Base-by-base conservation (phyloP, 2,797 vertebrate genomes). In the Falco naumanni region DNA sequence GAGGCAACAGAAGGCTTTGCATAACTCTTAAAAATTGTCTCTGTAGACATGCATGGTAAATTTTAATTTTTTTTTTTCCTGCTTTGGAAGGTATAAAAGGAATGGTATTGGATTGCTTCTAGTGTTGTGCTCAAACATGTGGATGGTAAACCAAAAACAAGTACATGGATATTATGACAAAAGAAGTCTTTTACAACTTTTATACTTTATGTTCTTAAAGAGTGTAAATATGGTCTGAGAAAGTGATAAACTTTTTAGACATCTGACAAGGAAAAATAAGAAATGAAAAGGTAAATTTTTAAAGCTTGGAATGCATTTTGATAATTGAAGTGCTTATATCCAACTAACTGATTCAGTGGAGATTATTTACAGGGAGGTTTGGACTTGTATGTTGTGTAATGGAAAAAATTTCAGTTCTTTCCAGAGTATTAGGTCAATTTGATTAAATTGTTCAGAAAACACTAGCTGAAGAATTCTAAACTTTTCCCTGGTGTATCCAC, bases 371-470 rank as follows among this genome's bases (percentile, higher is more conserved):
- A 34, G 41, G 64, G 53, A 6, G 6, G 7, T 56, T 93, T 89
- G 84, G 70, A 81, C 37, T 61, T 84, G 13, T 2, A 3, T 22
- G 26, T 50, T 87, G 60, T 39, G 41, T 74, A 85, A 77, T 92
- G 80, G 84, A 91, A 90, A 93, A 80, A 70, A 50, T 25, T 25
- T 91, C 57, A n/a, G 20, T 77, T 89, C 39, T 77, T 77, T 83
- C 45, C 17, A 68, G 18, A 61, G 16, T 76, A 39, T 87, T 75
- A 48, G 28, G 65, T 84, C n/a, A 47, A 15, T 88, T 75, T 87
- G 61, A 43, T 65, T 78, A 74, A 85, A 85, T 87, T 87, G 60
- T 70, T 77, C 60, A 91, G 78, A 77, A 93, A 69, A 86, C 64
- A 57, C 16, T 68, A 37, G 37, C 39, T 93, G 75, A 45, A 57